Evolutionary conservation across 2,113 vertebrate genomes (phyloP).

Genomic region (Chaenocephalus aceratus): DNA sequence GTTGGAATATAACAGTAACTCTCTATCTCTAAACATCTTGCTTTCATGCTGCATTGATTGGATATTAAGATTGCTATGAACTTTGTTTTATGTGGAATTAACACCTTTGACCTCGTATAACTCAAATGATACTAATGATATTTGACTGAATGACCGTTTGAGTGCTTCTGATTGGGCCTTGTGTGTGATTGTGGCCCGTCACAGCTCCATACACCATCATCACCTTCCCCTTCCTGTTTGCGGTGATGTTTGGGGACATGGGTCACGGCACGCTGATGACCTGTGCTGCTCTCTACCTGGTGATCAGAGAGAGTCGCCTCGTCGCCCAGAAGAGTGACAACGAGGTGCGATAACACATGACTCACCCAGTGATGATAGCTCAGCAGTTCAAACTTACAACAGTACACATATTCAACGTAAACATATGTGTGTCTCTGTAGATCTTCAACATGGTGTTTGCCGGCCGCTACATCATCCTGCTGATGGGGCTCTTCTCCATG

Average conservation of each 20-base stretch:
- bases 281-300: constrained; percentile 93
- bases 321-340: constrained; percentile 95
- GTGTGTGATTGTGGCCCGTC: constrained; percentile 2
- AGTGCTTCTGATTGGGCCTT: background rate
- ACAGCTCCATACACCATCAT: constrained; percentile 97
- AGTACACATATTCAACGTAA: background rate
- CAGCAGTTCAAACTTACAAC: background rate
- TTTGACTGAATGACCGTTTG: background rate
- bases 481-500: constrained; percentile 96
- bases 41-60: too few species aligned
- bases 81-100: too few species aligned
- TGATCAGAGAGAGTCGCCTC: constrained; percentile 93
- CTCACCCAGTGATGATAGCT: background rate
- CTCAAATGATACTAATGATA: too few species aligned
- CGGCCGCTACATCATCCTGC: constrained; percentile 95
- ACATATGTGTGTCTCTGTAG: constrained; percentile 70
- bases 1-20: too few species aligned
- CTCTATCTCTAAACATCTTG: too few species aligned
- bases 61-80: too few species aligned
- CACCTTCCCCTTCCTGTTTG: constrained; percentile 98
- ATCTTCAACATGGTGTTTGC: constrained; percentile 97
- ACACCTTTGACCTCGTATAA: too few species aligned
- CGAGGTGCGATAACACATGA: constrained; percentile 84
- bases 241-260: constrained; percentile 99
- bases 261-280: constrained; percentile 96